Evolutionary conservation across 2,113 vertebrate species (phyloP).

Genomic region (Amazona vittata): DNA sequence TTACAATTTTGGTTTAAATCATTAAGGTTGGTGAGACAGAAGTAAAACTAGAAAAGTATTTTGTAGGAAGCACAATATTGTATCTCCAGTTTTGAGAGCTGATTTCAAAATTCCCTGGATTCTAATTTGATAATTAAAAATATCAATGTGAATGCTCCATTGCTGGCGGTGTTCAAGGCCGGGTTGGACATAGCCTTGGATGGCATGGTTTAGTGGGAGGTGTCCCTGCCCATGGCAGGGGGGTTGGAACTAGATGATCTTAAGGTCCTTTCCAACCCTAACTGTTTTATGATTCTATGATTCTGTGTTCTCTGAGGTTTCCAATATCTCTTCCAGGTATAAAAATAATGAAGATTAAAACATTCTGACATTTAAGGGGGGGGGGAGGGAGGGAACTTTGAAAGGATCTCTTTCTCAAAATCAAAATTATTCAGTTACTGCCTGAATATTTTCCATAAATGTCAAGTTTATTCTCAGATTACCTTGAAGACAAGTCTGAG

Average conservation of each 20-base stretch:
- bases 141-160: neutral
- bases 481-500: neutral
- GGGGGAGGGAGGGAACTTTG: neutral
- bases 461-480: constrained; percentile 16
- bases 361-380: neutral
- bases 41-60: neutral
- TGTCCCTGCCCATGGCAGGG: no score
- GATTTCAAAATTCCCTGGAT: neutral
- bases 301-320: neutral
- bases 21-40: neutral
- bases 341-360: constrained; percentile 43
- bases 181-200: no score
- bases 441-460: constrained; percentile 28
- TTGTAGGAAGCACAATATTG: neutral
- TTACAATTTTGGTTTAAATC: neutral
- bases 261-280: no score
- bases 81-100: neutral
- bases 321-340: neutral
- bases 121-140: constrained; percentile 19
- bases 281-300: no score
- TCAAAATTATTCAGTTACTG: neutral
- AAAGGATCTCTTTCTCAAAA: constrained; percentile 28
- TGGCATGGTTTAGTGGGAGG: no score
- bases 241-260: no score
- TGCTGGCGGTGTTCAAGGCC: no score